Base-by-base conservation (phyloP, 2,888 invertebrate species). In the Ceraclea dissimilis region DNA sequence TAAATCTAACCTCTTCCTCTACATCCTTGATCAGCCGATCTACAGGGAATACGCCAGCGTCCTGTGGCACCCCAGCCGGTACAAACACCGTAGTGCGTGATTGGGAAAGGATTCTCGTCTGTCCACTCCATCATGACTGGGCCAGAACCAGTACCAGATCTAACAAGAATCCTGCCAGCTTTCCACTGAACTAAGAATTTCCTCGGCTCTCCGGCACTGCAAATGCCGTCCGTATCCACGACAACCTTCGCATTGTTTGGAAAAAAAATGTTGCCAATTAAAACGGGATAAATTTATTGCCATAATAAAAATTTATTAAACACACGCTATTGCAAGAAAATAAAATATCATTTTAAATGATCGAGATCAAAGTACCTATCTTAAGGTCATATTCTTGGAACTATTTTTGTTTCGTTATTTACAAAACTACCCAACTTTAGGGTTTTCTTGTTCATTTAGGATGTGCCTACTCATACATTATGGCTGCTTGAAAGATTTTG, bases 11-110 rank as follows among this genome's bases (percentile, higher is more conserved):
- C 60, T 56, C 47, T 58, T 4, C 13, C 8, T 48, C 44, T 39
- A 13, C 4, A 5, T 39, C 39, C 39, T 16, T 49, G 39, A 34
- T 5, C 48, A 22, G 21, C 10, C 19, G 39, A 39, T 13, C 47
- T 31, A 19, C 39, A 31, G 18, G 33, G 44, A 17, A 60, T 44
- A 64, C 77, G 79, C 85, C 85, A 85, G 60, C 77, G 72, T 59
- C 84, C 85, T 58, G 78, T 74, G 22, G 84, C 79, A 55, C 85
- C 85, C 78, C 82, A 85, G 57, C 75, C 80, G 13, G 83, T 83
- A 58, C 84, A 77, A 58, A 84, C 76, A 48, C 83, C 85, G 66
- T 83, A 79, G 71, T 81, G 79, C 56, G 79, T 77, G 54, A 84
- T 69, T 49, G 78, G 76, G 69, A 83, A 80, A 5, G 83, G 81